Evolutionary conservation across 2,113 vertebrate species (phyloP).

Genomic region (Bujurquina vittata): DNA sequence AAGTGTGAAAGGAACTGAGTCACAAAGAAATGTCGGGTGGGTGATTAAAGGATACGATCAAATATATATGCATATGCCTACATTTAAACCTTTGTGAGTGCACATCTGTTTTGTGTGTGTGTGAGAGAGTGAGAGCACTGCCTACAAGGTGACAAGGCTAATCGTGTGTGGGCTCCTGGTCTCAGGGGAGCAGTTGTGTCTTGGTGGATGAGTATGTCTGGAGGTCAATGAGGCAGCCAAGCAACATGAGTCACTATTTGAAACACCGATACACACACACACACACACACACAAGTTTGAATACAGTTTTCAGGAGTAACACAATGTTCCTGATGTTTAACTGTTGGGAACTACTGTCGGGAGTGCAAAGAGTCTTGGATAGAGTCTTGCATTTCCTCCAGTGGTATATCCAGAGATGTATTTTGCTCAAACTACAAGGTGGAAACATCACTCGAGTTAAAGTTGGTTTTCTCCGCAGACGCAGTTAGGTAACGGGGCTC

Average conservation of each 20-base stretch:
- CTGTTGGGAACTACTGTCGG: background rate
- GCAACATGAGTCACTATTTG: slow-evolving; percentile 45
- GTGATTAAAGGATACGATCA: slow-evolving; percentile 21
- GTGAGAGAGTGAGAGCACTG: background rate
- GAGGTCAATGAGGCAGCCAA: slow-evolving; percentile 53
- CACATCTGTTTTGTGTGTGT: background rate
- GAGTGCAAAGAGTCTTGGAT: background rate
- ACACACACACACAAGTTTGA: too few relatives aligned
- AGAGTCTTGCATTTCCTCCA: background rate
- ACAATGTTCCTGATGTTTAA: background rate
- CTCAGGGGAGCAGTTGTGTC: slow-evolving; percentile 36
- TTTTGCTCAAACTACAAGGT: background rate
- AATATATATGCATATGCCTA: background rate
- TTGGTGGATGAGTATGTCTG: slow-evolving; percentile 41
- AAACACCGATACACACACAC: slow-evolving; percentile 2
- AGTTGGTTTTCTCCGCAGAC: background rate
- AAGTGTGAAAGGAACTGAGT: slow-evolving; percentile 15
- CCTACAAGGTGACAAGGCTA: slow-evolving; percentile 52
- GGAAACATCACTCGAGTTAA: background rate
- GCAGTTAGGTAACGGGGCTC: background rate
- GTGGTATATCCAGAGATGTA: background rate
- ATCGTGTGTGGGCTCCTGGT: slow-evolving; percentile 40
- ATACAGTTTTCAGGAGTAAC: background rate
- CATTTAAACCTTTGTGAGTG: background rate
- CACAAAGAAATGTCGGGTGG: background rate